A percentile compares a stretch with the other conserved stretches of the same genome.
These are phyloP conservation scores for Mustelus asterias DNA, from an alignment of 2,113 vertebrate species.

Conservation along the genomic window DNA sequence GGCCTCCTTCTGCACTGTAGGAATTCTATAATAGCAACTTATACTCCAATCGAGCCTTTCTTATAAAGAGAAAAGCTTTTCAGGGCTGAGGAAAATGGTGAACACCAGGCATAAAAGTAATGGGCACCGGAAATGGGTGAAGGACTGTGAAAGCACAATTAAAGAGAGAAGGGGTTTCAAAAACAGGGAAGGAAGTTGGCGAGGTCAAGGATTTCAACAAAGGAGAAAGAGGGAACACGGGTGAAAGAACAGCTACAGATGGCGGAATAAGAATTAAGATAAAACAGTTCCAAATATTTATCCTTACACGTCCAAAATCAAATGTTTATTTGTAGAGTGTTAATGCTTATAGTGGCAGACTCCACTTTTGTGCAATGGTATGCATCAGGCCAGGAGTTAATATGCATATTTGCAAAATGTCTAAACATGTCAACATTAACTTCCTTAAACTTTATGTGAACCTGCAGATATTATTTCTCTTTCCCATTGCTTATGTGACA, in stretches of 20 bases:
- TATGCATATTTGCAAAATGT: background rate
- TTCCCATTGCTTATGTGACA: background rate
- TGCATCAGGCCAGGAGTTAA: slow-evolving; percentile 19
- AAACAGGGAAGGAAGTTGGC: background rate
- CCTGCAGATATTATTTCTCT: background rate
- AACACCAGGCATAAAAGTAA: background rate
- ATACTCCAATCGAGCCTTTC: background rate
- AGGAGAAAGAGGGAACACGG: background rate
- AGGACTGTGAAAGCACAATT: background rate
- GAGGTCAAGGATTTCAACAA: background rate
- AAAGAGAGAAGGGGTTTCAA: background rate
- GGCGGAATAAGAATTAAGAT: background rate
- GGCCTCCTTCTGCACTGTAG: too few relatives aligned
- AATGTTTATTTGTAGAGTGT: slow-evolving; percentile 16
- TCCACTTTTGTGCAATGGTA: background rate
- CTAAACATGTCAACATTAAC: slow-evolving; percentile 26
- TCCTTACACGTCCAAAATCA: slow-evolving; percentile 1
- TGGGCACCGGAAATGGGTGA: background rate
- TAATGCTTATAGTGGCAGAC: background rate
- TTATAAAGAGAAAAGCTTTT: background rate
- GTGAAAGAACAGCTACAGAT: background rate
- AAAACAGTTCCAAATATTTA: slow-evolving; percentile 30
- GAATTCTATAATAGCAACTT: background rate
- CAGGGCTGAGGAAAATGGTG: background rate
- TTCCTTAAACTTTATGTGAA: slow-evolving; percentile 26